Conservation (phyloP, 2,113 vertebrate genomes). For the mouse (Mus musculus) region GRCm39 chr1:181591001-181591500, state of each 20-base stretch:
- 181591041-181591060: slow-evolving; percentile 60
- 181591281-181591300: neutral
- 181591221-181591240: neutral
- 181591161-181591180: neutral
- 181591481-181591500: slow-evolving; percentile 81
- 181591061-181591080: neutral
- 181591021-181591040: slow-evolving; percentile 82
- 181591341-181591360: neutral
- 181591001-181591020: slow-evolving; percentile 78
- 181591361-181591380: neutral
- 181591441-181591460: slow-evolving; percentile 82
- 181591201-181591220: neutral
- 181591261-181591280: neutral
- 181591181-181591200: neutral
- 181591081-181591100: neutral
- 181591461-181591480: slow-evolving; percentile 76
- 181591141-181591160: neutral
- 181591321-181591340: neutral
- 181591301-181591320: neutral
- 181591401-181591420: slow-evolving; percentile 77
- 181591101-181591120: too few relatives aligned
- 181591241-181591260: neutral
- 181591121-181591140: neutral
- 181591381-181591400: neutral
- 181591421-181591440: slow-evolving; percentile 80